phyloP scores from a whole-genome alignment of 2,888 invertebrate genomes.

The Tolmerus cingulatus region DNA sequence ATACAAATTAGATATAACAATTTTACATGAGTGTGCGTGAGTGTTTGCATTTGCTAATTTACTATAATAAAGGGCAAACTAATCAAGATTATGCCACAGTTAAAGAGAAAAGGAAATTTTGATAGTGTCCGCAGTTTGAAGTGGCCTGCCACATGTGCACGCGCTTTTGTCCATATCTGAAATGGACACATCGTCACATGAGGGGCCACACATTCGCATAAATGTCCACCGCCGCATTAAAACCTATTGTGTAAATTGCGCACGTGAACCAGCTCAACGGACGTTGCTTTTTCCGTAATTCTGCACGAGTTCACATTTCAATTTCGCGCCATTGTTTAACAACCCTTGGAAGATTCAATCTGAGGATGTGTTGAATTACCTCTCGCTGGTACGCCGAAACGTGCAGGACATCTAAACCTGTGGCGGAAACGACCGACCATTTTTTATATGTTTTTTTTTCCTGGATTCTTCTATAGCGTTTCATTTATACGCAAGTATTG shows the following conservation, averaged over 20 bases:
- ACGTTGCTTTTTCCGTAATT: constrained; percentile 31
- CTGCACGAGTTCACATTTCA: constrained; percentile 47
- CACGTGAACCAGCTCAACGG: constrained; percentile 18
- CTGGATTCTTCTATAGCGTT: background rate
- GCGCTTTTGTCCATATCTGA: background rate
- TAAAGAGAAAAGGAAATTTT: background rate
- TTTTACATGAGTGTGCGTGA: background rate
- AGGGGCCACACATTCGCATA: background rate
- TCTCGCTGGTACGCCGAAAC: background rate
- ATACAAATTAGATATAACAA: background rate
- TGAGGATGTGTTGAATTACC: constrained; percentile 7
- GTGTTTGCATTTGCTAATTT: background rate
- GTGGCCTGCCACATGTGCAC: background rate
- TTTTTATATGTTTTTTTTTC: background rate
- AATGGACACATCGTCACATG: background rate
- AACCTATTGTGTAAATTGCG: constrained; percentile 12
- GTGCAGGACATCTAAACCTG: background rate
- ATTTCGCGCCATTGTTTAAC: constrained; percentile 34
- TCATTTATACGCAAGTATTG: background rate
- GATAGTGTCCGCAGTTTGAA: background rate
- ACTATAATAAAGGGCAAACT: background rate
- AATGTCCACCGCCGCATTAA: background rate
- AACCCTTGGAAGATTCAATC: constrained; percentile 1
- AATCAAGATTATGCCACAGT: background rate
- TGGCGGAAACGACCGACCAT: background rate